Evolutionary conservation across 2,888 invertebrate genomes (phyloP), one percentile per base, ranked within the genome.

Genomic region (Gryllus longicercus): DNA sequence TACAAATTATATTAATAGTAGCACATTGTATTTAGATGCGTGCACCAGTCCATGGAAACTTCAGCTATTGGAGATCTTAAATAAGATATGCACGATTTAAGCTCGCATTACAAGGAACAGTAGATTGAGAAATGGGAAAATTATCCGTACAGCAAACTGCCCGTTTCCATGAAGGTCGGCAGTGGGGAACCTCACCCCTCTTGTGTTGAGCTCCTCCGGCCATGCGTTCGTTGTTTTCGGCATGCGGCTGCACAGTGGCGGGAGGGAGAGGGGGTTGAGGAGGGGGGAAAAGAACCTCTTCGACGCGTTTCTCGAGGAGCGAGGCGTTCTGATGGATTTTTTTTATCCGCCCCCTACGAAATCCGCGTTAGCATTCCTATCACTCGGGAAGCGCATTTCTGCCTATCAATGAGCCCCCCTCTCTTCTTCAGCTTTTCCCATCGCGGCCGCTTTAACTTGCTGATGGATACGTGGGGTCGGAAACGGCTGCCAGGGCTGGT

Each of bases 401-500:
- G 63, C 63, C 63, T 63, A 63, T 63, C 63, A 63, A 63, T 63
- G 63, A 63, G n/a, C 16, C n/a, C 63, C 63, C n/a, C 63, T n/a
- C n/a, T 14, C n/a, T 14, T 63, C 63, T n/a, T 63, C 14, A n/a
- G 63, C 63, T 63, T 63, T 38, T n/a, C 63, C 63, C n/a, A 63
- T 63, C 63, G 63, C 16, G 63, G 63, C 63, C 63, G 63, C 63
- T 63, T 63, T 63, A 63, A 63, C 63, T 63, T 63, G 63, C 63
- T 63, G 63, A 63, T 63, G 63, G 63, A 63, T 63, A 63, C 63
- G 14, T 63, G 63, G 63, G 63, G 63, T 18, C 14, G 63, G n/a
- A 63, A n/a, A 63, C 14, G n/a, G 16, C 63, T 63, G 63, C 63
- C 38, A 63, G 63, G n/a, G n/a, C 63, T 63, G n/a, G 63, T n/a